Evolutionary conservation across 2,797 vertebrate species (phyloP).

Genomic region (Intellagama lesueurii): DNA sequence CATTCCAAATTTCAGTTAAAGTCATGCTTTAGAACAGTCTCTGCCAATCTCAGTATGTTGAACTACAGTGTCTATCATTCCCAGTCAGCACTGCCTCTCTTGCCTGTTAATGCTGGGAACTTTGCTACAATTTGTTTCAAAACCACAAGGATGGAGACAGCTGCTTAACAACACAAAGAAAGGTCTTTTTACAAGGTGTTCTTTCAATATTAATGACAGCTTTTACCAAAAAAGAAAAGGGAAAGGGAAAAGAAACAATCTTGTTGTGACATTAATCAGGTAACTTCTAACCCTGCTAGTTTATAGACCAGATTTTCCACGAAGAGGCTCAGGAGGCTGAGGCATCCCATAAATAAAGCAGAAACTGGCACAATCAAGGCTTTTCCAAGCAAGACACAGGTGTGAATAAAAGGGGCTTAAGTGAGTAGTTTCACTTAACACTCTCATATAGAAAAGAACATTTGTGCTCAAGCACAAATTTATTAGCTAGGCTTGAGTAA

Average conservation of each 20-base stretch:
- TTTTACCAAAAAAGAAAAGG: slow-evolving; percentile 29
- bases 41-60: not conserved
- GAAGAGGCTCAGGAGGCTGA: slow-evolving; percentile 54
- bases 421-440: slow-evolving; percentile 71
- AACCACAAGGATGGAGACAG: not conserved
- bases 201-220: slow-evolving; percentile 63
- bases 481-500: slow-evolving; percentile 73
- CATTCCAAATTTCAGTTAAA: slow-evolving; percentile 44
- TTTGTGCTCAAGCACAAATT: slow-evolving; percentile 75
- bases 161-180: slow-evolving; percentile 21
- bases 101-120: not conserved
- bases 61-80: not conserved
- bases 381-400: slow-evolving; percentile 81
- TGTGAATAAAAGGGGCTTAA: slow-evolving; percentile 77
- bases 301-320: slow-evolving; percentile 72
- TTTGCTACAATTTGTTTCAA: not conserved
- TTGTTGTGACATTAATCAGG: slow-evolving; percentile 71
- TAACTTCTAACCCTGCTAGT: slow-evolving; percentile 69
- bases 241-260: slow-evolving; percentile 44
- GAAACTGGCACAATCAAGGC: slow-evolving; percentile 70
- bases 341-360: slow-evolving; percentile 70
- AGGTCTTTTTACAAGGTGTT: slow-evolving; percentile 30
- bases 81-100: not conserved
- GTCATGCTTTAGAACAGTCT: slow-evolving; percentile 18
- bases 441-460: not conserved